Conservation (phyloP, 2,797 vertebrate genomes). For the Hephaestus fuliginosus region DNA sequence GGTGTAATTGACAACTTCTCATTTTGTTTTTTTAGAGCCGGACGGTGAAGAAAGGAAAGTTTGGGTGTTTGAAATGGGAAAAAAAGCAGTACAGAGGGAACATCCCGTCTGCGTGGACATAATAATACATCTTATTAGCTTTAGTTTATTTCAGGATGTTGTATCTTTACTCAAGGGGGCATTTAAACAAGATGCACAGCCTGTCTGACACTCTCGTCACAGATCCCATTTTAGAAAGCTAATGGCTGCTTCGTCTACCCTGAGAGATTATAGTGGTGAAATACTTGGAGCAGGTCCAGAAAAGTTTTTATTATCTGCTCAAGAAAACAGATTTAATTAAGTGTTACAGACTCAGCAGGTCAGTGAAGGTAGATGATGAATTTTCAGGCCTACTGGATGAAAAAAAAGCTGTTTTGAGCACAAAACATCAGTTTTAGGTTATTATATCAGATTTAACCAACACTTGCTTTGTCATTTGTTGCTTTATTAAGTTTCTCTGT, state of each 20-base stretch:
- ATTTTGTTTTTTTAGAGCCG: constrained; percentile 13
- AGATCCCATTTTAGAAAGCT: constrained; percentile 17
- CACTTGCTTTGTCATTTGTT: neutral
- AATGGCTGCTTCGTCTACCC: constrained; percentile 9
- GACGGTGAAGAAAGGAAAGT: constrained; percentile 38
- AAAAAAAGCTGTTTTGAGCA: neutral
- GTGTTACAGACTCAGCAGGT: neutral
- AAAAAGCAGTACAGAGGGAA: neutral
- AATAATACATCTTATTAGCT: neutral
- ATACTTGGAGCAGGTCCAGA: constrained; percentile 23
- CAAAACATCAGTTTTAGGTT: neutral
- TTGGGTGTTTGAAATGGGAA: neutral
- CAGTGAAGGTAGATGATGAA: neutral
- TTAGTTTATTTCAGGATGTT: neutral
- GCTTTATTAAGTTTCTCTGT: neutral
- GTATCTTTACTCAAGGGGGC: constrained; percentile 16
- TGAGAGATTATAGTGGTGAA: constrained; percentile 19
- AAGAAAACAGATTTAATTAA: neutral
- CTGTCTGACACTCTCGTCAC: constrained; percentile 35
- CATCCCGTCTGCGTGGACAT: neutral
- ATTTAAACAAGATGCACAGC: constrained; percentile 20
- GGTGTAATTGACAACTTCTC: constrained; percentile 33
- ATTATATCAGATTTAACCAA: neutral
- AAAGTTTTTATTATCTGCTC: constrained; percentile 1
- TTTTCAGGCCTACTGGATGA: neutral